A percentile compares a stretch with the other conserved stretches of the same genome.
These are phyloP conservation scores for Dipodomys stephensi DNA, from an alignment of 2,113 vertebrate species.

Conservation along the genomic window DNA sequence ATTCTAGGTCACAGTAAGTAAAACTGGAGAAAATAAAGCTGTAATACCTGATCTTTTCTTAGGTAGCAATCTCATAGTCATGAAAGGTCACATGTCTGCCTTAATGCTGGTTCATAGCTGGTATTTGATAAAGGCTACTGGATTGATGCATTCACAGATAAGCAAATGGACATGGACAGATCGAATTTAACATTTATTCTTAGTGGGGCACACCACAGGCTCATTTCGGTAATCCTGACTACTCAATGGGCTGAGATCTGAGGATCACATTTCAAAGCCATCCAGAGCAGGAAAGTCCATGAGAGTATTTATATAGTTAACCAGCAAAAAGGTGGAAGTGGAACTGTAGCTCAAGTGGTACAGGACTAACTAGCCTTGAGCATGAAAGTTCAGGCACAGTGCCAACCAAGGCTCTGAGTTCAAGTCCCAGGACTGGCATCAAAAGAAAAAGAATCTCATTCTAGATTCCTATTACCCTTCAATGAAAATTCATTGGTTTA, in stretches of 20 bases:
- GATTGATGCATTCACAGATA: background rate
- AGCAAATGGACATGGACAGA: background rate
- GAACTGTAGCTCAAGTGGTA: no score
- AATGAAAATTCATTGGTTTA: background rate
- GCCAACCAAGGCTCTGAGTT: no score
- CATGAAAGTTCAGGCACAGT: no score
- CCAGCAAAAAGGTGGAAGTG: no score
- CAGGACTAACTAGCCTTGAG: no score
- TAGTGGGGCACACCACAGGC: no score
- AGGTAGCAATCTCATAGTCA: background rate
- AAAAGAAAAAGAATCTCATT: background rate
- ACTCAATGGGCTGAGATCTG: no score
- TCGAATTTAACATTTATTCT: background rate
- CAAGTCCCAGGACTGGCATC: no score
- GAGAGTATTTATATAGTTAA: no score
- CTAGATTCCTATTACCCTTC: background rate
- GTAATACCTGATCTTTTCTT: conserved; percentile 1
- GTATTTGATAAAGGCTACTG: background rate
- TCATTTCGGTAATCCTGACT: no score
- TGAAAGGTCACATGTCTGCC: background rate
- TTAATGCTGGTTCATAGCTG: background rate
- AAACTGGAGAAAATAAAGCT: background rate
- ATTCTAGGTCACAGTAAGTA: background rate
- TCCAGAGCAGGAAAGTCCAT: no score
- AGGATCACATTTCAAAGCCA: no score